Percentiles rank a stretch among this genome's conserved stretches.
Conservation (phyloP, 2,888 invertebrate species). For the Cephus pulcher region DNA sequence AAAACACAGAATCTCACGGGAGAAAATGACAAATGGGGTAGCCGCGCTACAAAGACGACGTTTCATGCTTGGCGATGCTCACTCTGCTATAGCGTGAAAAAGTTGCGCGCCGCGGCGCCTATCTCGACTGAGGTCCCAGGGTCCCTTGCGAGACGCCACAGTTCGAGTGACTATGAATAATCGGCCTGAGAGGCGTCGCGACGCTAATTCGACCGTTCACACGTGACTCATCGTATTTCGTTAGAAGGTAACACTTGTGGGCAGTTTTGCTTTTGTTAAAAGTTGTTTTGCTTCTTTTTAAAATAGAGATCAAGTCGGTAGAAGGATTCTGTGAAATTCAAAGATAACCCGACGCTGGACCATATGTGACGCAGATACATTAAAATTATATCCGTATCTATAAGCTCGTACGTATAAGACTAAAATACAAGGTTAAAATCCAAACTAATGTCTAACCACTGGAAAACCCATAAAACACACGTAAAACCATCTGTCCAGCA, state of each 20-base stretch:
- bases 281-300: background rate
- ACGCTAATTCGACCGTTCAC: constrained; percentile 1
- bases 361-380: background rate
- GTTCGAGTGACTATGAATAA: constrained; percentile 4
- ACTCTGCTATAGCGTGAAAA: background rate
- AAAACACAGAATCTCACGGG: background rate
- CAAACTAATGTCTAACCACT: background rate
- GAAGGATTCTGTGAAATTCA: background rate
- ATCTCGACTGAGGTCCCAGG: background rate
- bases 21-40: background rate
- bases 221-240: background rate
- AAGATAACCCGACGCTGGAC: background rate
- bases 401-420: background rate
- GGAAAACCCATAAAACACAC: background rate
- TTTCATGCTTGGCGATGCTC: background rate
- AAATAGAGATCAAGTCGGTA: background rate
- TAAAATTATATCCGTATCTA: background rate
- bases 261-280: background rate
- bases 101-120: background rate
- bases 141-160: background rate
- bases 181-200: constrained; percentile 5
- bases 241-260: background rate
- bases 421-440: background rate
- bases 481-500: background rate
- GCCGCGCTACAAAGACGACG: background rate